A percentile compares a stretch with the other conserved stretches of the same genome.
Evolutionary conservation across 2,797 vertebrate genomes (phyloP).

Genomic region (Oreochromis mossambicus): DNA sequence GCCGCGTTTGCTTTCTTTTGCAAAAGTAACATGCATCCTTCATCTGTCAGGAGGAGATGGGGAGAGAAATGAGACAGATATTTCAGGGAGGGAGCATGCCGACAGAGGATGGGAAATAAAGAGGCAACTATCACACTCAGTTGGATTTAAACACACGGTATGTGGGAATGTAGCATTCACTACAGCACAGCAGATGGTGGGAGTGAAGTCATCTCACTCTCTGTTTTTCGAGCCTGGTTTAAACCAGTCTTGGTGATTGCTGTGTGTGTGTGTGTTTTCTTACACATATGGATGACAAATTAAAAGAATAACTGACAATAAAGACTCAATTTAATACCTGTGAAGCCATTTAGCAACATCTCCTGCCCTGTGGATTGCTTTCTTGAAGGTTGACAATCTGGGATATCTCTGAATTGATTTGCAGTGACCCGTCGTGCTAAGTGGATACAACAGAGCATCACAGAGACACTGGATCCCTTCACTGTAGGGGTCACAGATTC

Average conservation of each 20-base stretch:
- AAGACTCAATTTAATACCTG: not conserved
- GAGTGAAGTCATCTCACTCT: constrained; percentile 3
- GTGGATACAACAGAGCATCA: not conserved
- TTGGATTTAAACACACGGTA: constrained; percentile 38
- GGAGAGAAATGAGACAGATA: constrained; percentile 14
- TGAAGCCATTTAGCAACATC: not conserved
- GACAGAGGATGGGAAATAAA: constrained; percentile 39
- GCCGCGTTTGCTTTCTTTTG: not conserved
- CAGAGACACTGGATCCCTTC: not conserved
- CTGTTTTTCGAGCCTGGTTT: not conserved
- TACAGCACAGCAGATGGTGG: constrained; percentile 31
- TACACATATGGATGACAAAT: not conserved
- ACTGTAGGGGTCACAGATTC: not conserved
- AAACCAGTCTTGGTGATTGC: not conserved
- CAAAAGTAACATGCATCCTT: constrained; percentile 26
- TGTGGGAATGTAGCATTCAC: constrained; percentile 24
- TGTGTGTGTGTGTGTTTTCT: not conserved
- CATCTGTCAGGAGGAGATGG: constrained; percentile 24
- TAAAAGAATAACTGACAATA: not conserved
- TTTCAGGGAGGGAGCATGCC: constrained; percentile 2
- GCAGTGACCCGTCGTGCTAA: not conserved
- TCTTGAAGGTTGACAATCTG: not conserved
- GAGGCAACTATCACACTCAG: constrained; percentile 17
- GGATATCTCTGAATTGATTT: not conserved
- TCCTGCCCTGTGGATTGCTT: not conserved